Percentiles rank a stretch among this genome's conserved stretches.
Evolutionary conservation across 2,113 vertebrate species (phyloP).

Genomic region (Myotis lucifugus): DNA sequence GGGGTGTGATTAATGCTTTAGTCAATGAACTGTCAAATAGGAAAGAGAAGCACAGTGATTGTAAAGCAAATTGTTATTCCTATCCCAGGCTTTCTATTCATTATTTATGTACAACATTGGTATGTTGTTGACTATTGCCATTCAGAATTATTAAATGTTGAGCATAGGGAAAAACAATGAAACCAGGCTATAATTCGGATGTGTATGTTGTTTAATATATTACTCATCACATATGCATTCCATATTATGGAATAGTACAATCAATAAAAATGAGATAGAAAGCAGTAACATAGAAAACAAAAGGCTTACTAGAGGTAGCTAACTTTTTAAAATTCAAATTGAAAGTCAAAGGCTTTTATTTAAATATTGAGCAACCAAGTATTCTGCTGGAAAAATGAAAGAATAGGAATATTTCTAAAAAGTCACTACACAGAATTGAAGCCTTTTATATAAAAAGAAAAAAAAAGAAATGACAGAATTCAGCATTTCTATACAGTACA

Average conservation of each 20-base stretch:
- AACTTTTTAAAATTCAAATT: constrained; percentile 37
- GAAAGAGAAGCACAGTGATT: background rate
- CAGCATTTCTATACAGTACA: background rate
- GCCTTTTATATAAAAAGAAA: background rate
- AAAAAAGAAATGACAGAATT: constrained; percentile 15
- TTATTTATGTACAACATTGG: background rate
- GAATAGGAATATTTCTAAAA: background rate
- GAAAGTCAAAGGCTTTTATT: background rate
- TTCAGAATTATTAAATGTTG: background rate
- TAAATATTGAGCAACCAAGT: background rate
- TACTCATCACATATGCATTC: background rate
- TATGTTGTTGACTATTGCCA: background rate
- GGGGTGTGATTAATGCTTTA: constrained; percentile 33
- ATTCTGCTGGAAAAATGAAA: constrained; percentile 18
- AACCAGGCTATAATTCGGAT: background rate
- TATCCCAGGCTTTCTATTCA: background rate
- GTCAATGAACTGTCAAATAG: constrained; percentile 9
- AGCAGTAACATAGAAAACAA: background rate
- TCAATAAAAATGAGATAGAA: background rate
- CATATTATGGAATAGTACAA: background rate
- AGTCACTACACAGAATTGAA: background rate
- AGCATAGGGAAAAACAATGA: background rate
- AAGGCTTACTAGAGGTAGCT: background rate
- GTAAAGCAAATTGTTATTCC: constrained; percentile 44
- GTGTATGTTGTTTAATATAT: background rate